Conservation (phyloP, 30 jellyfish, hydroid and myxozoan species). For the Aurelia sp. region DNA sequence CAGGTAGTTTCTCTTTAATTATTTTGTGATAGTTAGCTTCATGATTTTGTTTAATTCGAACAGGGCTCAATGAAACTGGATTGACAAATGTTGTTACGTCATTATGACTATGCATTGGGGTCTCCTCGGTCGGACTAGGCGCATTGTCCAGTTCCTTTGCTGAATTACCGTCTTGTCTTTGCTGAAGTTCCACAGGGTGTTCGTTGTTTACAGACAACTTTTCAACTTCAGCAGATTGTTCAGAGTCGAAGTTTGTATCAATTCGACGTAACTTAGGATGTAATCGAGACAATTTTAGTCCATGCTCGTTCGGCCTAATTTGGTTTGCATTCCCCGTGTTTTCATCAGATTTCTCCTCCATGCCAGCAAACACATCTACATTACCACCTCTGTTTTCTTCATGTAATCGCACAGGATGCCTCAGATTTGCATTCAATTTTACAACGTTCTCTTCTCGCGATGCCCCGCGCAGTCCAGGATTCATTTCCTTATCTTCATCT, state of each 20-base stretch:
- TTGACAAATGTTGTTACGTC: neutral
- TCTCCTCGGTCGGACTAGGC: no score
- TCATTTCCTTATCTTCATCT: slow-evolving; percentile 15
- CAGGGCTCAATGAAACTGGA: neutral
- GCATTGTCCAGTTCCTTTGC: no score
- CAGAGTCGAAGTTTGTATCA: no score
- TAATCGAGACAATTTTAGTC: no score
- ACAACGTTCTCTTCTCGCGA: slow-evolving; percentile 26
- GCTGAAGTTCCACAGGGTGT: no score
- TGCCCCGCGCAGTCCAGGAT: neutral
- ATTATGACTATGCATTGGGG: no score
- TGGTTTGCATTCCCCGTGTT: neutral
- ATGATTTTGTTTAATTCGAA: neutral
- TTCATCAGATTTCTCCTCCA: slow-evolving; percentile 14
- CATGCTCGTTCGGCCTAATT: no score
- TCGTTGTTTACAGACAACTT: no score
- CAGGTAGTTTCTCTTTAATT: slow-evolving; percentile 37
- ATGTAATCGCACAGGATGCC: neutral
- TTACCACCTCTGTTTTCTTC: neutral
- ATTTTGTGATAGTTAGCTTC: slow-evolving; percentile 4
- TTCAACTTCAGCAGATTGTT: no score
- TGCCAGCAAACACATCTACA: slow-evolving; percentile 46
- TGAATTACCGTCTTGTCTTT: no score
- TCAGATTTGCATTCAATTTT: neutral
- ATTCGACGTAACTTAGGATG: no score